phyloP scores from a whole-genome alignment of 2,888 invertebrate genomes.

The Patella pellucida region DNA sequence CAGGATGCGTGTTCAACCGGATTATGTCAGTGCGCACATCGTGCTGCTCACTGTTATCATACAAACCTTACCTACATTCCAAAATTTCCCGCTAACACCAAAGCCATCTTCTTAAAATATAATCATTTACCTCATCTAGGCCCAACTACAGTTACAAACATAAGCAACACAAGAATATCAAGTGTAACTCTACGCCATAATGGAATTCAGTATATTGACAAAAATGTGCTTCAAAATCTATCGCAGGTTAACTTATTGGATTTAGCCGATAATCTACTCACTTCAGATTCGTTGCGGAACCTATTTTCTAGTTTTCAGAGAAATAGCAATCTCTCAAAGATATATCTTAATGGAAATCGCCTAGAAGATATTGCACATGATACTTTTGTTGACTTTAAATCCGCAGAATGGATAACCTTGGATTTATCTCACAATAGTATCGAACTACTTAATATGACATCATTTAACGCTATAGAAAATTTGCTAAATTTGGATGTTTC shows the following conservation, averaged over 20 bases:
- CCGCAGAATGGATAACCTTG: background rate
- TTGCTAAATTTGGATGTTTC: background rate
- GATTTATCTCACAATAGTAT: background rate
- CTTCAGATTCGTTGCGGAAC: no score
- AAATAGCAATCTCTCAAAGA: no score
- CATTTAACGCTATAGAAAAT: background rate
- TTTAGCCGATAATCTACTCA: background rate
- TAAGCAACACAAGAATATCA: background rate
- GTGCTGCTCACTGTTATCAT: background rate
- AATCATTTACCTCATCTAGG: background rate
- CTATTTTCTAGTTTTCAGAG: no score
- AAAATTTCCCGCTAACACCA: background rate
- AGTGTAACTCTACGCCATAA: background rate
- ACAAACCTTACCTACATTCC: conserved; percentile 1
- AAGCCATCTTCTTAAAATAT: background rate
- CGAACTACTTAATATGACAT: background rate
- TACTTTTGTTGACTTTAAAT: background rate
- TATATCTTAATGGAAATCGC: no score
- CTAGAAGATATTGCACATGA: no score
- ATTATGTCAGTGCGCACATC: background rate
- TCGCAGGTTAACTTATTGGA: background rate
- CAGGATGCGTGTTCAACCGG: no score
- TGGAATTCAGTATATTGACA: background rate
- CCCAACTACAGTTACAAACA: background rate
- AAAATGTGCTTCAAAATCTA: background rate